Evolutionary conservation across 2,888 invertebrate species (phyloP), one percentile per base, ranked within the genome.

Genomic region (Mimachlamys varia): DNA sequence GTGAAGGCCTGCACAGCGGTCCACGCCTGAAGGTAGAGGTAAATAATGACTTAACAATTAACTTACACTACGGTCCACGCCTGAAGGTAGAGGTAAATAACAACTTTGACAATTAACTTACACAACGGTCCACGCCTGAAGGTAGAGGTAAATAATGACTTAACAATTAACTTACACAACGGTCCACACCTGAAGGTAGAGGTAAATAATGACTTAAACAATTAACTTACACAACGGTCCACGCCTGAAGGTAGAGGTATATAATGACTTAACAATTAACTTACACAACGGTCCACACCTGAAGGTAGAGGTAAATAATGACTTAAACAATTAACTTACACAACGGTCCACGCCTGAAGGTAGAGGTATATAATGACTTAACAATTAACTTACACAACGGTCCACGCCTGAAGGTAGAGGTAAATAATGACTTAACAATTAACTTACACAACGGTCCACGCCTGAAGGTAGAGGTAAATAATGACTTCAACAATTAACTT

Each of bases 211-310:
- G 27, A 12, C 7, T 76, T 76, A 27, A n/a, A n/a, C n/a, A n/a
- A n/a, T n/a, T n/a, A n/a, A n/a, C 94, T 91, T 95, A 96, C 3
- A 96, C 94, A 19, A 95, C 96, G 88, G 96, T 96, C 96, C 96
- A 96, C 0, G 96, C 96, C 96, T 96, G 92, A 53, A 17, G 91
- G 90, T 62, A 15, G 5, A 89, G n/a, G 0, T 13, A n/a, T n/a
- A 22, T 76, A 27, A 33, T 15, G 27, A 12, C 7, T 76, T 76
- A 27, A n/a, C n/a, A n/a, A n/a, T n/a, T n/a, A n/a, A n/a, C 94
- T 91, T 95, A 96, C 3, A 96, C 94, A 19, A 95, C 96, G 88
- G 96, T 96, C 96, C 96, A 96, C 0, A 96, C 96, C 96, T 96
- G 92, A 53, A 17, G 91, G 90, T 62, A 15, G 5, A 89, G n/a